Evolutionary conservation across 2,113 vertebrate species (phyloP).

Genomic region (Callocephalon fimbriatum): DNA sequence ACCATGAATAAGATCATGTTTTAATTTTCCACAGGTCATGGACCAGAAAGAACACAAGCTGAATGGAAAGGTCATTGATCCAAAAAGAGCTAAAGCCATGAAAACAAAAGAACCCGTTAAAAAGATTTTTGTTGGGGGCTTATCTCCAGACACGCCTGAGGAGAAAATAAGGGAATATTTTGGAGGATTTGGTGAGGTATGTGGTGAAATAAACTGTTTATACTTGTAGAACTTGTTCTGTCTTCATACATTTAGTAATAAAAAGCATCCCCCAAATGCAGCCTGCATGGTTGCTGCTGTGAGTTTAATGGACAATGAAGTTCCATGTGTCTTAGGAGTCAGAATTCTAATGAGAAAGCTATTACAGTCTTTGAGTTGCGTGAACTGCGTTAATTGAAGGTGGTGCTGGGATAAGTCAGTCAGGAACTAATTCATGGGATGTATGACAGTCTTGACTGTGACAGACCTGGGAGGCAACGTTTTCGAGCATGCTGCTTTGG

Average conservation of each 20-base stretch:
- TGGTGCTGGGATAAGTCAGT: background rate
- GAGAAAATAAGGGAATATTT: slow-evolving; percentile 99
- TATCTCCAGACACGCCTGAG: slow-evolving; percentile 97
- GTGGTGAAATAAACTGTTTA: background rate
- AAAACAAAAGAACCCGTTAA: slow-evolving; percentile 98
- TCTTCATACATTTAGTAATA: background rate
- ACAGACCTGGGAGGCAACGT: rapidly evolving
- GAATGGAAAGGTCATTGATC: slow-evolving; percentile 98
- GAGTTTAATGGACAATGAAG: background rate
- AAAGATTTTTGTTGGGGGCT: slow-evolving; percentile 98
- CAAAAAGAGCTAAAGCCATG: slow-evolving; percentile 99
- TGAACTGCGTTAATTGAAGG: background rate
- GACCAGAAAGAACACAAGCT: slow-evolving; percentile 97
- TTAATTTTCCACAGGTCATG: slow-evolving; percentile 85
- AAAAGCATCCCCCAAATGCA: background rate
- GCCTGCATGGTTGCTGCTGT: background rate
- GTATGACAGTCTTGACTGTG: background rate
- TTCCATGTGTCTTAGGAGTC: background rate
- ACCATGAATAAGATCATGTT: background rate
- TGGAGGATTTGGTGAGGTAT: slow-evolving; percentile 93
- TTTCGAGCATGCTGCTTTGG: background rate
- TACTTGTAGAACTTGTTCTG: background rate
- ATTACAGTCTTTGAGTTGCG: background rate
- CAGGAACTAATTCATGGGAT: background rate
- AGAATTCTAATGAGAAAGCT: background rate